Evolutionary conservation across 2,888 invertebrate species (phyloP), one percentile per base, ranked within the genome.

Genomic region (Griposia aprilina): DNA sequence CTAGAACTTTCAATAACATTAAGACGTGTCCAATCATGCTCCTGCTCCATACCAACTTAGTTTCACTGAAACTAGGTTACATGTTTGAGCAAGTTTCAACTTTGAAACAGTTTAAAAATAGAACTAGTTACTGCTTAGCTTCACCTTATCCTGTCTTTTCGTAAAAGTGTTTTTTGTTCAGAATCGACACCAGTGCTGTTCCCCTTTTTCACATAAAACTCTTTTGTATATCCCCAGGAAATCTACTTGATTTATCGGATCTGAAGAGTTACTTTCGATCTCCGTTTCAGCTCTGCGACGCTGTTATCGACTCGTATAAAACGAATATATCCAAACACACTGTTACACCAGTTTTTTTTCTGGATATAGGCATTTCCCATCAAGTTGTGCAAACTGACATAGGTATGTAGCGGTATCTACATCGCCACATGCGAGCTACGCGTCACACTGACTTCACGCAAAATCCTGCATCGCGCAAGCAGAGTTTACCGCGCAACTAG

Each of bases 241-340:
- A 72, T 75, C 75, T 68, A 62, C 50, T 85, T 81, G 75, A 81
- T 83, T 69, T 85, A 81, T 45, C 15, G 65, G 60, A 69, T 80
- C 68, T 36, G n/a, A 57, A 63, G 67, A 69, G 74, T 57, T 57
- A 68, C 67, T 68, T 80, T 68, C 67, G 68, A 65, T 65, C 63
- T 41, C 20, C 26, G 52, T 36, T 50, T 41, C 30, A 68, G 48
- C 30, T 55, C 3, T 60, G 36, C 11, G 45, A 55, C 41, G 15
- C 15, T 55, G 52, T n/a, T 8, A n/a, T 48, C 45, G 48, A 45
- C 3, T 7, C 6, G 23, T 57, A 36, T n/a, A 41, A 8, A 17
- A 8, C 6, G 26, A 23, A 11, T 60, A 6, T 48, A 30, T 63
- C 76, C 4, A 55, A 48, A n/a, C 2, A 41, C 17, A 45, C 7